Evolutionary conservation across 2,797 vertebrate species (phyloP).

Genomic region (Antrozous pallidus): DNA sequence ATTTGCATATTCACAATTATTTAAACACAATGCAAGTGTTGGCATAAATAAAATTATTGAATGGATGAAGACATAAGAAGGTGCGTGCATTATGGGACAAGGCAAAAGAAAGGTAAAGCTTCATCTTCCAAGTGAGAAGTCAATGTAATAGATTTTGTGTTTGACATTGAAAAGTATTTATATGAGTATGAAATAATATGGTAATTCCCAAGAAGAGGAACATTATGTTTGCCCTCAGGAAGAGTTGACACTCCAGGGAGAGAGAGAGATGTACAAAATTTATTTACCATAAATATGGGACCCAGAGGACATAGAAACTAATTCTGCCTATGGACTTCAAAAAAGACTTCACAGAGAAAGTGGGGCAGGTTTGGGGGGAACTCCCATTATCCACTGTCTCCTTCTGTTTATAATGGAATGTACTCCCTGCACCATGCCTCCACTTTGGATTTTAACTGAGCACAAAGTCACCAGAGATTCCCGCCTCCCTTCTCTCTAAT

Average conservation of each 20-base stretch:
- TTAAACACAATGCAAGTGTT: background rate
- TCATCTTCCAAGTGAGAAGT: background rate
- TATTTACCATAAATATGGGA: background rate
- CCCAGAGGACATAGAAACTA: background rate
- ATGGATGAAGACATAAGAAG: background rate
- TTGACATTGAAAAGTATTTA: background rate
- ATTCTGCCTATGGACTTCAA: background rate
- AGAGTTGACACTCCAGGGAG: background rate
- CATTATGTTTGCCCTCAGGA: background rate
- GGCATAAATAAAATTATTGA: conserved; percentile 5
- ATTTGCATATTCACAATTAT: background rate
- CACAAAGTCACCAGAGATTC: background rate
- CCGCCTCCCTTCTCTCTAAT: background rate
- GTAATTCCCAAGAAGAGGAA: background rate
- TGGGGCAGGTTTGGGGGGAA: background rate
- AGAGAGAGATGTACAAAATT: background rate
- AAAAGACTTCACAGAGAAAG: background rate
- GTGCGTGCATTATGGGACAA: background rate
- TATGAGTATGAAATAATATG: background rate
- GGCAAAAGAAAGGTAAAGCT: background rate
- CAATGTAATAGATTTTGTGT: background rate
- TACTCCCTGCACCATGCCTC: background rate
- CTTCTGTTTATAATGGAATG: background rate
- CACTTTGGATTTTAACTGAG: background rate
- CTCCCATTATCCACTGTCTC: background rate